phyloP scores from a whole-genome alignment of 2,113 vertebrate species.

The Lycocorax pyrrhopterus region DNA sequence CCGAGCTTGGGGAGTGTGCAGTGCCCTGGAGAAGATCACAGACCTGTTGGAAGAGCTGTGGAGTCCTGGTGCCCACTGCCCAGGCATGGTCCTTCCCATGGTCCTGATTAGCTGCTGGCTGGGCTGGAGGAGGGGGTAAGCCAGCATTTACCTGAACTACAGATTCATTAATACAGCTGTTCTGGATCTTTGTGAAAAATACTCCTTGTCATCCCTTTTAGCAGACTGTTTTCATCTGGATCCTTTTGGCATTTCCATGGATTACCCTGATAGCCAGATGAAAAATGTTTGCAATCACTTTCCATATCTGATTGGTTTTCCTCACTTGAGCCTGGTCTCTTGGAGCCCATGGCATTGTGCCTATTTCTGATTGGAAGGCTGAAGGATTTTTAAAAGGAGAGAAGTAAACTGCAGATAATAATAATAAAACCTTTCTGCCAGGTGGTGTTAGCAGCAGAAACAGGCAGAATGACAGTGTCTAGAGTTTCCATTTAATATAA shows the following conservation, averaged over 20 bases:
- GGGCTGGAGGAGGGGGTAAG: not conserved
- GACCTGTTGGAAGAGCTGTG: not conserved
- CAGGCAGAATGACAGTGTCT: not conserved
- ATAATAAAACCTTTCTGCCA: slow-evolving; percentile 29
- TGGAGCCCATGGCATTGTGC: not conserved
- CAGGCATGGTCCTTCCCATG: not conserved
- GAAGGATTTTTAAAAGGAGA: slow-evolving; percentile 20
- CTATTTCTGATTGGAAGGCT: not conserved
- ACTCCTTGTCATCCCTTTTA: not conserved
- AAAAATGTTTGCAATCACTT: slow-evolving; percentile 11
- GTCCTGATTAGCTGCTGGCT: not conserved
- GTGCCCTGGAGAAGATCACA: not conserved
- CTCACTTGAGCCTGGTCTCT: not conserved
- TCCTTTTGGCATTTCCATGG: not conserved
- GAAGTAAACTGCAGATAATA: slow-evolving; percentile 19
- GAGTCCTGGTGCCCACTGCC: not conserved
- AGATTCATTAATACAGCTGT: not conserved
- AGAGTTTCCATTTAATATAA: slow-evolving; percentile 36
- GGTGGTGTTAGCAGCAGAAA: slow-evolving; percentile 20
- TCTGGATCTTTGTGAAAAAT: not conserved
- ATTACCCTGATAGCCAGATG: not conserved
- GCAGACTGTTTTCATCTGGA: not conserved
- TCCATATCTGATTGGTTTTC: not conserved
- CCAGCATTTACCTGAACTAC: not conserved
- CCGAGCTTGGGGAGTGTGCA: not conserved